Conservation (phyloP, 2,113 vertebrate genomes). For the Prionailurus bengalensis region DNA sequence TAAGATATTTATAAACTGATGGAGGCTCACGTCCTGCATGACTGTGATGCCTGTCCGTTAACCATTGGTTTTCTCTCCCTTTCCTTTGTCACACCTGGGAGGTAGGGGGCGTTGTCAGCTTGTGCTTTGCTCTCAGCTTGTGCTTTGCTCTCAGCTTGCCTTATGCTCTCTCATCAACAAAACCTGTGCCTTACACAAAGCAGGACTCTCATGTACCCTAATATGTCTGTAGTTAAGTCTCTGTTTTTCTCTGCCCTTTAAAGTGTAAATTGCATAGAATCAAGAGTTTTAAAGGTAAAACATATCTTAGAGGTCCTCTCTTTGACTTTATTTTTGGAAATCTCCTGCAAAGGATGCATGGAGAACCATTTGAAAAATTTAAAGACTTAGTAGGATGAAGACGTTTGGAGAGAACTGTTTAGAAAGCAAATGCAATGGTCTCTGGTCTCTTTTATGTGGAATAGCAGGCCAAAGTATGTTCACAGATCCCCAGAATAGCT, state of each 20-base stretch:
- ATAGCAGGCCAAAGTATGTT: neutral
- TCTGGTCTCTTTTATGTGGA: neutral
- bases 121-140: too few species aligned
- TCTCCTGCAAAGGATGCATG: neutral
- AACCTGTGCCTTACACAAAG: neutral
- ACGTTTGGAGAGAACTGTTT: neutral
- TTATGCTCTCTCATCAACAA: neutral
- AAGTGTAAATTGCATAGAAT: neutral
- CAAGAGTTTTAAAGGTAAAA: neutral
- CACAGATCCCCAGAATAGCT: neutral
- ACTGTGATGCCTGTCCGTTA: too few species aligned
- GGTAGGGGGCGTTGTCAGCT: too few species aligned
- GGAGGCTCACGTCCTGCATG: too few species aligned
- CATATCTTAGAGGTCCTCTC: neutral
- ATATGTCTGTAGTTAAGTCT: neutral
- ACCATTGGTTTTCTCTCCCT: too few species aligned
- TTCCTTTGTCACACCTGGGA: too few species aligned
- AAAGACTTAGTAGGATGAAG: neutral
- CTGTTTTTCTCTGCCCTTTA: neutral
- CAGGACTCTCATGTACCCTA: neutral
- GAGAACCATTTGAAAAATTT: constrained; percentile 39
- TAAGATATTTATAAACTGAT: too few species aligned
- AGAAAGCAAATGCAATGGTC: neutral
- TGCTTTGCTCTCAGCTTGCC: too few species aligned
- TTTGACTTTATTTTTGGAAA: constrained; percentile 14